These are phyloP conservation scores for Gnathonemus echidnorhynchus DNA, from an alignment of 2,113 vertebrate species.

Conservation along the genomic window DNA sequence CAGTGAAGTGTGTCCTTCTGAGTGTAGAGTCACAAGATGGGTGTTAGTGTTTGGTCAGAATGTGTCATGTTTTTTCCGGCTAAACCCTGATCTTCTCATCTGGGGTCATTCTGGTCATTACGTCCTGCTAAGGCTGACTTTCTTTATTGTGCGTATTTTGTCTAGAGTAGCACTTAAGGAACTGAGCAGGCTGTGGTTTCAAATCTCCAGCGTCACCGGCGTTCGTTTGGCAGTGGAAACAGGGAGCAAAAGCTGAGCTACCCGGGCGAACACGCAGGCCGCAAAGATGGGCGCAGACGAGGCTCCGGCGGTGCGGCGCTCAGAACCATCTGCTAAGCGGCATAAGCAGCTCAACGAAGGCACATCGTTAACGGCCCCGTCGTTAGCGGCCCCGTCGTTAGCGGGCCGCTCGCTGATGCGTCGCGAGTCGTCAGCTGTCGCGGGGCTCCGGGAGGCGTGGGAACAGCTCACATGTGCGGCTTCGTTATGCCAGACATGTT, in stretches of 20 bases:
- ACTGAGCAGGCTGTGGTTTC: not conserved
- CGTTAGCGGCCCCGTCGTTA: not conserved
- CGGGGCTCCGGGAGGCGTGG: not conserved
- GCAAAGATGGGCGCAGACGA: not conserved
- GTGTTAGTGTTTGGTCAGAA: not conserved
- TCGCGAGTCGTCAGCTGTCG: not conserved
- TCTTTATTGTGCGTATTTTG: not conserved
- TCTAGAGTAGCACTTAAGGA: not conserved
- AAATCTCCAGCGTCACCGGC: not conserved
- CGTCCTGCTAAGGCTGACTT: not conserved
- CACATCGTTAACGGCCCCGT: not conserved
- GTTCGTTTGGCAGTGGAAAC: not conserved
- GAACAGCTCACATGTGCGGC: conserved; percentile 33
- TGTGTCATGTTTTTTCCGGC: not conserved
- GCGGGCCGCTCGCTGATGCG: not conserved
- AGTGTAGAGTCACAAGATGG: not conserved
- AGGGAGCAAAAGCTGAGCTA: not conserved
- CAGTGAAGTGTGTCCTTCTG: not conserved
- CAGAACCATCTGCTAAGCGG: not conserved
- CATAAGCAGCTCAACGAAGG: not conserved
- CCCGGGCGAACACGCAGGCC: not conserved
- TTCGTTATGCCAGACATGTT: conserved; percentile 31
- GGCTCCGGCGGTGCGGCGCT: not conserved
- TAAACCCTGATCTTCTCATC: not conserved
- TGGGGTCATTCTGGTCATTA: not conserved